phyloP scores from a whole-genome alignment of 2,888 invertebrate species.

The Syritta pipiens region DNA sequence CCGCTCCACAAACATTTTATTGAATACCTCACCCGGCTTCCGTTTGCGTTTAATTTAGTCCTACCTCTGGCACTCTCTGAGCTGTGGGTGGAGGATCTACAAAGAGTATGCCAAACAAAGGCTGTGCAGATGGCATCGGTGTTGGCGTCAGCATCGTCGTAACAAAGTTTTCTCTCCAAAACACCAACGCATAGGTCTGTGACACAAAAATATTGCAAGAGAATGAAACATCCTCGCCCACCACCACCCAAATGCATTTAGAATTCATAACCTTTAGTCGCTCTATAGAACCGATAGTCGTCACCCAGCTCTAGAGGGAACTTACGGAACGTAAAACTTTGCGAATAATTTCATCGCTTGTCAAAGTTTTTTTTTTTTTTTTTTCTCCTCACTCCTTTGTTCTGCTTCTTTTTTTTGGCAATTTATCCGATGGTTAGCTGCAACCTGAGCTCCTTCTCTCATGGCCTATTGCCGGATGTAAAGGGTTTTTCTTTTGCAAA shows the following conservation, averaged over 20 bases:
- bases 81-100: not conserved
- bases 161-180: conserved; percentile 15
- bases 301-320: conserved; percentile 21
- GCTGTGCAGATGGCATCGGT: not conserved
- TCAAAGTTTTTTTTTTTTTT: no score
- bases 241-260: conserved; percentile 26
- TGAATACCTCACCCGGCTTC: conserved; percentile 18
- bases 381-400: no score
- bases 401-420: no score
- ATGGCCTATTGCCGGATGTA: conserved; percentile 53
- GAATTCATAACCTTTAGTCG: conserved; percentile 48
- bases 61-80: not conserved
- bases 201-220: conserved; percentile 35
- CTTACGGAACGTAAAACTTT: conserved; percentile 50
- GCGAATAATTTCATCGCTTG: conserved; percentile 65
- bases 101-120: conserved; percentile 27
- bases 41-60: conserved; percentile 39
- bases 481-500: conserved; percentile 21
- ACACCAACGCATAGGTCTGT: conserved; percentile 18
- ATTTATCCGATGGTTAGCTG: conserved; percentile 53
- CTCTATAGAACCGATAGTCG: conserved; percentile 1
- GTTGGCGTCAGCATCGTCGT: not conserved
- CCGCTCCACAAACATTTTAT: conserved; percentile 11
- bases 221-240: conserved; percentile 24
- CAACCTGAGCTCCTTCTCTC: conserved; percentile 22